These are phyloP conservation scores for Tupaia tana DNA, from an alignment of 2,113 vertebrate species.

Conservation along the genomic window DNA sequence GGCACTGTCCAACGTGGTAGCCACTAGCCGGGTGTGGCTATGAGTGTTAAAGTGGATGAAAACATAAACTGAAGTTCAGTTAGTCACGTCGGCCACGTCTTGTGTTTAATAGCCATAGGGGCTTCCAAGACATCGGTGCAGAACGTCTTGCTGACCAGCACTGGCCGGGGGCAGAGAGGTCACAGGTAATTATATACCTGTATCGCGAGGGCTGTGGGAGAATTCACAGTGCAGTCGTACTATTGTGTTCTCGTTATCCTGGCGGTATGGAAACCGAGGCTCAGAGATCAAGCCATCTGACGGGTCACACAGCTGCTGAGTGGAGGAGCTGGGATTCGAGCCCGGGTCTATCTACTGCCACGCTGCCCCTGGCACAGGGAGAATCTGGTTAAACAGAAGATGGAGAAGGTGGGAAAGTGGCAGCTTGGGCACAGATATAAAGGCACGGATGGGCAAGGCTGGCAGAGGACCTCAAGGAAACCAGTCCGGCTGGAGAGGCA, in stretches of 20 bases:
- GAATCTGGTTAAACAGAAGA: conserved; percentile 18
- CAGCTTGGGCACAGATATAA: conserved; percentile 32
- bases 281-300: background rate
- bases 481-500: conserved; percentile 65
- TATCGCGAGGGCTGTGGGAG: background rate
- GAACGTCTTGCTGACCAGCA: background rate
- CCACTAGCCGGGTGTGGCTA: background rate
- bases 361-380: background rate
- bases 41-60: background rate
- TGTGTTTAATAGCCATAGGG: background rate
- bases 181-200: background rate
- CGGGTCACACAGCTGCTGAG: background rate
- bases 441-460: conserved; percentile 50
- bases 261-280: background rate
- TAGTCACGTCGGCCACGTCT: background rate
- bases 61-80: background rate
- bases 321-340: background rate
- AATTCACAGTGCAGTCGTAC: background rate
- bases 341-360: background rate
- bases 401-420: conserved; percentile 30
- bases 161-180: background rate
- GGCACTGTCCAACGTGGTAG: background rate
- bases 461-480: conserved; percentile 42
- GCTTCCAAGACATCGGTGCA: background rate
- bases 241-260: background rate